phyloP scores from a whole-genome alignment of 1,140 invertebrate species.

The Diorhabda elongata region DNA sequence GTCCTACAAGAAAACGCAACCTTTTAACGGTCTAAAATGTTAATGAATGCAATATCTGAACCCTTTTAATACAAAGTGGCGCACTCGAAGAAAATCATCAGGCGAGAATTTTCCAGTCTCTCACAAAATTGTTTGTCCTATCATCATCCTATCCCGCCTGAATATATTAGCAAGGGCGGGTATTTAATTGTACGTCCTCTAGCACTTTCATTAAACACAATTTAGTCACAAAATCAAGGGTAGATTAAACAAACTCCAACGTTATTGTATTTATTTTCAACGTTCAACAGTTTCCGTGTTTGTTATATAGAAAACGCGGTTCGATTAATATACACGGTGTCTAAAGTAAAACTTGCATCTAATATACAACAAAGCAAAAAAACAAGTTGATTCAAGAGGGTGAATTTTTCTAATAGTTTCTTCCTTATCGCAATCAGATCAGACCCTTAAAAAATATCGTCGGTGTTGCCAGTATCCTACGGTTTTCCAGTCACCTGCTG shows the following conservation, averaged over 20 bases:
- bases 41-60: not conserved
- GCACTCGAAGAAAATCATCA: not conserved
- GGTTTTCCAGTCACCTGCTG: too few species aligned
- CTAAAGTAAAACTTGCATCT: too few species aligned
- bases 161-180: constrained; percentile 2
- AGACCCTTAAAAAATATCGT: too few species aligned
- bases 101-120: not conserved
- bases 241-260: not conserved
- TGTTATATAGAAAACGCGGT: too few species aligned
- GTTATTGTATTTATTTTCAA: not conserved
- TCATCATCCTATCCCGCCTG: not conserved
- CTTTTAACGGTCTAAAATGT: not conserved
- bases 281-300: not conserved
- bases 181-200: not conserved
- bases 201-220: constrained; percentile 2
- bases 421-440: too few species aligned
- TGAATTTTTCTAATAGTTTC: too few species aligned
- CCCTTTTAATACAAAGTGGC: not conserved
- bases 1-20: too few species aligned
- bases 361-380: too few species aligned
- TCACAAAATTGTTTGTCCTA: not conserved
- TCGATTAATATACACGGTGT: too few species aligned
- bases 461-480: too few species aligned
- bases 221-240: constrained; percentile 2
- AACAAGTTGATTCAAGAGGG: too few species aligned